These are phyloP conservation scores for Abrostola triplasia DNA, from an alignment of 2,888 invertebrate genomes.

Conservation along the genomic window DNA sequence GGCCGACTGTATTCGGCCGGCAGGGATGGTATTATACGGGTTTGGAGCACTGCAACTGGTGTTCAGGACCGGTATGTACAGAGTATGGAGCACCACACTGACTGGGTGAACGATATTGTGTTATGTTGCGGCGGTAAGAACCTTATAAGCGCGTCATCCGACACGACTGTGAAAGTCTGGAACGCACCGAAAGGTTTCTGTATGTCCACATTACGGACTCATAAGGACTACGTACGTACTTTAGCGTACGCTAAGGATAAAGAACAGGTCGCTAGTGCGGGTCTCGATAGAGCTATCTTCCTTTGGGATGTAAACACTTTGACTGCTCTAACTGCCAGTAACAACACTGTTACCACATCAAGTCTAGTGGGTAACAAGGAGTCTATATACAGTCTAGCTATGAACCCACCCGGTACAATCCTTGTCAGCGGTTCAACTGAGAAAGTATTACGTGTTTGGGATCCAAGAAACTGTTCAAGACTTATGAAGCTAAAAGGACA, in stretches of 20 bases:
- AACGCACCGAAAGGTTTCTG: conserved; percentile 99
- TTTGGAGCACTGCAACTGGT: conserved; percentile 92
- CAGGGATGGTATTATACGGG: conserved; percentile 98
- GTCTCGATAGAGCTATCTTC: conserved; percentile 98
- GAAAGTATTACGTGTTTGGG: conserved; percentile 98
- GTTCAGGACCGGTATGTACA: conserved; percentile 92
- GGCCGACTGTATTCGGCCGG: conserved; percentile 98
- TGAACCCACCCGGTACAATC: conserved; percentile 98
- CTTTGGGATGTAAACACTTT: conserved; percentile 99
- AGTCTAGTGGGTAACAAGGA: conserved; percentile 99
- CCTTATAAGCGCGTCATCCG: conserved; percentile 99
- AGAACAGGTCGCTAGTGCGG: conserved; percentile 98
- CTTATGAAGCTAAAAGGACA: conserved; percentile 99
- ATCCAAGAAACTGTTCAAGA: conserved; percentile 97
- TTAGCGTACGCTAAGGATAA: conserved; percentile 99
- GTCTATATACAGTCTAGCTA: conserved; percentile 99
- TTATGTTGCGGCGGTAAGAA: conserved; percentile 99
- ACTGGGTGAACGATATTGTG: conserved; percentile 99
- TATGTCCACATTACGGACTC: conserved; percentile 99
- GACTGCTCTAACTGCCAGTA: conserved; percentile 98
- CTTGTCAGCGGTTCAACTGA: conserved; percentile 99
- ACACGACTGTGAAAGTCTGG: conserved; percentile 99
- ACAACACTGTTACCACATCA: conserved; percentile 99
- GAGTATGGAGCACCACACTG: conserved; percentile 99
- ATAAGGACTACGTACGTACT: conserved; percentile 99